phyloP scores from a whole-genome alignment of 2,797 vertebrate genomes.

The Syndactyla subalaris region DNA sequence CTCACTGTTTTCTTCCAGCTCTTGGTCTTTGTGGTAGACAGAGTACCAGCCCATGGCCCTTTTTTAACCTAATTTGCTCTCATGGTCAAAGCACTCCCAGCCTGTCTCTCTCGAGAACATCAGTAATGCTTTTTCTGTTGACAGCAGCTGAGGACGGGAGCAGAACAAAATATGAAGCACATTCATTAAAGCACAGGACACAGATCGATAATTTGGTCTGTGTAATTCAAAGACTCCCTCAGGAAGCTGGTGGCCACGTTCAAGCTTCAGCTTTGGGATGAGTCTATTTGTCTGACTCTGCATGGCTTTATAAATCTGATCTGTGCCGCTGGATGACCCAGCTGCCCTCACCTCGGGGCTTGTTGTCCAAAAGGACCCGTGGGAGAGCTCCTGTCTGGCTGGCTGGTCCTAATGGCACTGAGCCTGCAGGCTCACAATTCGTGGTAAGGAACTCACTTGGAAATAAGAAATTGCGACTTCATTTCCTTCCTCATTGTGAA shows the following conservation, averaged over 20 bases:
- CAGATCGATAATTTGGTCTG: accelerated
- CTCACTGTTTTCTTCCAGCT: not conserved
- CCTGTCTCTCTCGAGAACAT: not conserved
- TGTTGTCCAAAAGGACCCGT: not conserved
- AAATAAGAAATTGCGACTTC: not conserved
- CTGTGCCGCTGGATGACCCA: not conserved
- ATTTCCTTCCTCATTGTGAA: not conserved
- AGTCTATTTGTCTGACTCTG: not conserved
- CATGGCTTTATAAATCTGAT: not conserved
- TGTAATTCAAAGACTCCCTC: not conserved
- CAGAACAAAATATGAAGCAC: not conserved
- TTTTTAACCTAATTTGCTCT: not conserved
- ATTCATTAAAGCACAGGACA: not conserved
- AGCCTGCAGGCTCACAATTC: not conserved
- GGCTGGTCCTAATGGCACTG: not conserved
- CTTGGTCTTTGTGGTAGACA: not conserved
- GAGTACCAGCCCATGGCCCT: not conserved
- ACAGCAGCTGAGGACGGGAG: not conserved
- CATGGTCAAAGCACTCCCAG: not conserved
- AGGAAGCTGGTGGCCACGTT: not conserved
- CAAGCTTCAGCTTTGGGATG: not conserved
- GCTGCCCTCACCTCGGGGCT: not conserved
- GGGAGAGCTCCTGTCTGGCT: not conserved
- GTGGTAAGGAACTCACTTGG: not conserved
- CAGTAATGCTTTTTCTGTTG: not conserved